Evolutionary conservation across 2,113 vertebrate genomes (phyloP).

Genomic region (Chionodraco myersi): DNA sequence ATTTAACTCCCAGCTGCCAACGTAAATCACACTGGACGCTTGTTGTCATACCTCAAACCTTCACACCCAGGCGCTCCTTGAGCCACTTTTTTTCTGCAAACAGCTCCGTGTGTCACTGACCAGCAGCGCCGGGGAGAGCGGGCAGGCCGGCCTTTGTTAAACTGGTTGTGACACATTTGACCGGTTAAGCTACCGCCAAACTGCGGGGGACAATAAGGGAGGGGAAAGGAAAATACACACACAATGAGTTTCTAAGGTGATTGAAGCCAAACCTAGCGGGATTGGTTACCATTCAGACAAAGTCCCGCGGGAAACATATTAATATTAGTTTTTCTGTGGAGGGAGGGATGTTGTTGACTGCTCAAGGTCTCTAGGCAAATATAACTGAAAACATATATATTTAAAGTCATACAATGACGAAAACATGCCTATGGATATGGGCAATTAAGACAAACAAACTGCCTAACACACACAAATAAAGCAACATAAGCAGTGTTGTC

Average conservation of each 20-base stretch:
- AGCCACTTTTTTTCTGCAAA: slow-evolving; percentile 44
- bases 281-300: slow-evolving; percentile 30
- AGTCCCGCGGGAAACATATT: slow-evolving; percentile 34
- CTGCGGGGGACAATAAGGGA: slow-evolving; percentile 54
- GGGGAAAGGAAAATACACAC: slow-evolving; percentile 39
- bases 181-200: slow-evolving; percentile 74
- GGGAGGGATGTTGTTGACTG: not conserved
- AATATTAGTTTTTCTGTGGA: not conserved
- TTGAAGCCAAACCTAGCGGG: slow-evolving; percentile 51
- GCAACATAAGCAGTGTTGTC: not conserved
- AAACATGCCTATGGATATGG: not conserved
- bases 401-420: too few species aligned
- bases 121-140: slow-evolving; percentile 15
- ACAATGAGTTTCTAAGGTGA: slow-evolving; percentile 74
- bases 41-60: slow-evolving; percentile 5
- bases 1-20: slow-evolving; percentile 36
- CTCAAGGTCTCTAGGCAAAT: not conserved
- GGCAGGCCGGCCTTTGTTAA: slow-evolving; percentile 33
- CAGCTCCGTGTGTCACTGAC: slow-evolving; percentile 34
- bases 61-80: slow-evolving; percentile 1
- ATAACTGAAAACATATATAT: not conserved
- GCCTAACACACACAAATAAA: not conserved
- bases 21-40: slow-evolving; percentile 23
- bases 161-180: slow-evolving; percentile 62
- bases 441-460: not conserved